Percentiles rank a stretch among this genome's conserved stretches.
These are phyloP conservation scores for Melierax canorus DNA, from an alignment of 2,113 vertebrate genomes.

Conservation along the genomic window DNA sequence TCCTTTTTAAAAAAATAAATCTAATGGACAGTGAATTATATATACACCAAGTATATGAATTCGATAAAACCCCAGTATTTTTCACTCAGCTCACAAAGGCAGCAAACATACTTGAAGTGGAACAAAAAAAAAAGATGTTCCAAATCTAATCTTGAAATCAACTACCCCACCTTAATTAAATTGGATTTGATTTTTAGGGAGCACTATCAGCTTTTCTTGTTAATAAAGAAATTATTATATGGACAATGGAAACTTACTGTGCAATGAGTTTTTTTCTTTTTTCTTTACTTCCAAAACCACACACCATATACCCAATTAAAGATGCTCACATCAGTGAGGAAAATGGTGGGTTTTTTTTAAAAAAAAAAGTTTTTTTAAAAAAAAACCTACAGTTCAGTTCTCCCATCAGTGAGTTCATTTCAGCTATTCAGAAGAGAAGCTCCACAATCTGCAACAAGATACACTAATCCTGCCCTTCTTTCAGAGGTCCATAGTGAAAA, in stretches of 20 bases:
- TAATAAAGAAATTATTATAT: not conserved
- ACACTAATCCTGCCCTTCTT: not conserved
- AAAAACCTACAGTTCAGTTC: not conserved
- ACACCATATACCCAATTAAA: not conserved
- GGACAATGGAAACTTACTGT: not conserved
- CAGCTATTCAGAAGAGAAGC: not conserved
- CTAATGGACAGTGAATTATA: not conserved
- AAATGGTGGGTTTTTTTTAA: not conserved
- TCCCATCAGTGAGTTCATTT: not conserved
- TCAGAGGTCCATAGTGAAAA: not conserved
- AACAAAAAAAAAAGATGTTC: not conserved
- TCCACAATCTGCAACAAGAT: not conserved
- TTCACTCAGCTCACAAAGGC: not conserved
- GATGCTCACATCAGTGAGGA: not conserved
- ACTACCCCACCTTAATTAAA: not conserved
- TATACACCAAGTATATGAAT: not conserved
- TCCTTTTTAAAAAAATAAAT: not conserved
- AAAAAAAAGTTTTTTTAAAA: not conserved
- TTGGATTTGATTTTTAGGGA: not conserved
- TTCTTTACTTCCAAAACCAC: not conserved
- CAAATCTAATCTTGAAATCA: not conserved
- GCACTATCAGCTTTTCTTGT: not conserved
- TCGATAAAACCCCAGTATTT: not conserved
- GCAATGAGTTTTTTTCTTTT: not conserved
- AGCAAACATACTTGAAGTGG: not conserved